phyloP scores from a whole-genome alignment of 2,797 vertebrate genomes.

The Fundulus diaphanus region DNA sequence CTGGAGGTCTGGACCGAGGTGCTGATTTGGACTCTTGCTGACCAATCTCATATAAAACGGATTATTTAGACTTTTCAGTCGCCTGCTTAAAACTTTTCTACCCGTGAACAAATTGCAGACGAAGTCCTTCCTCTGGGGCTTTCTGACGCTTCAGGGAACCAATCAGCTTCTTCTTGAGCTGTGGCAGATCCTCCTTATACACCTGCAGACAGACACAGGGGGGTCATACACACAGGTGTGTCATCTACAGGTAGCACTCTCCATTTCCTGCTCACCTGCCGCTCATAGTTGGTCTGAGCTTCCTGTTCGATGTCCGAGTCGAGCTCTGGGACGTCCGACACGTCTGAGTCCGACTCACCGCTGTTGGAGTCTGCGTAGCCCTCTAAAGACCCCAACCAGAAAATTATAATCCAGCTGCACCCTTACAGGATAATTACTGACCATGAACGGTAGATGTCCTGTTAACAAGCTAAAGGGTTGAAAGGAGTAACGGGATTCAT shows the following conservation, averaged over 20 bases:
- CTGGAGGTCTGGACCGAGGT: not conserved
- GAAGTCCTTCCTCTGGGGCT: slow-evolving; percentile 91
- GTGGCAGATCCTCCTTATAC: slow-evolving; percentile 98
- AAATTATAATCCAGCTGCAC: not conserved
- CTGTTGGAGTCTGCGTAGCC: slow-evolving; percentile 92
- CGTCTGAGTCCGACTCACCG: slow-evolving; percentile 86
- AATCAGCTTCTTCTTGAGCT: slow-evolving; percentile 91
- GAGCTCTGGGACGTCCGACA: slow-evolving; percentile 89
- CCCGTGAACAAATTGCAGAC: slow-evolving; percentile 96
- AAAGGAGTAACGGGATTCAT: too few species aligned
- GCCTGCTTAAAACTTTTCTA: slow-evolving; percentile 39
- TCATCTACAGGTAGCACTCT: fast-evolving
- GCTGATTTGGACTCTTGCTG: not conserved
- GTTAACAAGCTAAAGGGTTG: too few species aligned
- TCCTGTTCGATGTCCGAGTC: slow-evolving; percentile 98
- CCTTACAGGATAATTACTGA: too few species aligned
- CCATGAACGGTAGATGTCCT: too few species aligned
- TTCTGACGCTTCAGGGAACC: slow-evolving; percentile 92
- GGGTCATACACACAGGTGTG: not conserved
- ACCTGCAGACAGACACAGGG: slow-evolving; percentile 80
- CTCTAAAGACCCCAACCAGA: slow-evolving; percentile 72
- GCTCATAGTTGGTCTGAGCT: slow-evolving; percentile 94
- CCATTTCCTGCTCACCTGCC: slow-evolving; percentile 84
- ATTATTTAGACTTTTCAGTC: not conserved
- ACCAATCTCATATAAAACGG: not conserved